Base-by-base conservation (phyloP, 2,888 invertebrate species). In the Drosophila mettleri region DNA sequence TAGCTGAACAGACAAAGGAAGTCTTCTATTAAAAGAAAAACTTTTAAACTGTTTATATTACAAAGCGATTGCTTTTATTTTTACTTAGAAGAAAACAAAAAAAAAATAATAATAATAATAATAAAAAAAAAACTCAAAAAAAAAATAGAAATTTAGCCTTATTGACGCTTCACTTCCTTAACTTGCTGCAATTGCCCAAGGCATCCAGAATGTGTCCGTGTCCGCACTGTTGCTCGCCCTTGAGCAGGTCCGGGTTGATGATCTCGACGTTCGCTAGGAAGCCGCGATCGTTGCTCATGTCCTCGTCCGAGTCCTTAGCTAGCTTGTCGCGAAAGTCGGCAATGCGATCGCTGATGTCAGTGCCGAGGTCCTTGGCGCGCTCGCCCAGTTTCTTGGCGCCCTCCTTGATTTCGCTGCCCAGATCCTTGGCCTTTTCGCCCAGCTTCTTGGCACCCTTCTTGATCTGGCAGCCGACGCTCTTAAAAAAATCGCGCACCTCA, bases 131-230 rank as follows among this genome's bases (percentile, higher is more conserved):
- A 63, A 18, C 16, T n/a, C 16, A 62, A 34, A 45, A 61, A 65
- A 54, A 65, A 51, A 63, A 29, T 39, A 22, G 10, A 18, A 38
- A 45, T 14, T 4, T 9, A 20, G 46, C 16, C 34, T 74, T 49
- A 22, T 3, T 2, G 8, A 69, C 83, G 33, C 34, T 12, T 81
- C 74, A 90, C 58, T 90, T 90, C 51, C 90, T 76, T 73, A 90
- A 84, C 55, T 90, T 90, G 61, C 89, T 89, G 80, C 91, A 91
- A 66, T 90, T 91, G 61, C 91, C 91, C 85, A 91, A 88, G 14
- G 90, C 90, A 58, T 91, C 91, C 43, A 91, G 73, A 43, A 91
- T 90, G 71, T 91, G 89, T 2, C 91, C 91, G 45, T 90, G 90
- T 14, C 91, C 91, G 68, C 91, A 91, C 49, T 89, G 87, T 34